A percentile compares a stretch with the other conserved stretches of the same genome.
Conservation (phyloP, 2,113 vertebrate genomes). For the Falcunculus frontatus region DNA sequence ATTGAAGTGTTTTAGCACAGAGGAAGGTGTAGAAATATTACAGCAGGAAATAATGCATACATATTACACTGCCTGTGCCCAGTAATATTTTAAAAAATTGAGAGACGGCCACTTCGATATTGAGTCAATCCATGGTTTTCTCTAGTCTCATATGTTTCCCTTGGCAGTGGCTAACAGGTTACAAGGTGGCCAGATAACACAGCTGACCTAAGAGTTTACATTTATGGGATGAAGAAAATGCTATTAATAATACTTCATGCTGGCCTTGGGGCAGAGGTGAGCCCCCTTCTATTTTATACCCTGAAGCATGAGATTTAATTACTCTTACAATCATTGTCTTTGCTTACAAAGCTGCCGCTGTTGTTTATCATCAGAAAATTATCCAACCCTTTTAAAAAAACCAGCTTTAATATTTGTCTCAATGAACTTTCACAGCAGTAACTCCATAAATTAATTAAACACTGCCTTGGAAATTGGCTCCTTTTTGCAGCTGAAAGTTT, state of each 20-base stretch:
- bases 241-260: background rate
- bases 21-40: background rate
- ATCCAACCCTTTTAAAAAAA: constrained; percentile 16
- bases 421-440: constrained; percentile 30
- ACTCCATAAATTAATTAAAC: constrained; percentile 33
- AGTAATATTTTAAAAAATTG: background rate
- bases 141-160: background rate
- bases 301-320: constrained; percentile 36
- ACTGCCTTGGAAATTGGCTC: background rate
- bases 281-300: background rate
- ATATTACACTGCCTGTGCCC: background rate
- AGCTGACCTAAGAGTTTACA: background rate
- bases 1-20: background rate
- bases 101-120: background rate
- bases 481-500: background rate
- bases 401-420: constrained; percentile 14
- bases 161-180: background rate
- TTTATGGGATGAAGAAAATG: background rate
- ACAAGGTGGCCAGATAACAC: background rate
- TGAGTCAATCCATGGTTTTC: background rate
- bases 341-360: constrained; percentile 29
- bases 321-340: background rate
- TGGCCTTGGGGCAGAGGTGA: background rate
- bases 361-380: constrained; percentile 46
- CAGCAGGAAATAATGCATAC: background rate